Base-by-base conservation (phyloP, 2,797 vertebrate genomes). In the Hoplostethus atlanticus region DNA sequence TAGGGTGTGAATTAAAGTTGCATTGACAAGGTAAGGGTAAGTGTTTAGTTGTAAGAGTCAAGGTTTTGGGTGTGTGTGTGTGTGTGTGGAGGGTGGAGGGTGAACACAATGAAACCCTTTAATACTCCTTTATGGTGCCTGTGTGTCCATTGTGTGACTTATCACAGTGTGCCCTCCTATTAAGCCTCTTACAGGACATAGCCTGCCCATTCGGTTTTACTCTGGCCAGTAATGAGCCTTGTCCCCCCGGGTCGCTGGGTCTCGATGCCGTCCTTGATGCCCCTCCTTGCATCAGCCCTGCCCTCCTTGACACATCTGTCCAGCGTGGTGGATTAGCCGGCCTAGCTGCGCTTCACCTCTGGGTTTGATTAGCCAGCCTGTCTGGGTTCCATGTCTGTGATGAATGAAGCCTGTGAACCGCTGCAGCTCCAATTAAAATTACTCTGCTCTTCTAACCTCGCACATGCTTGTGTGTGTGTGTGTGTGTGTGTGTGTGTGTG, bases 291-390 rank as follows among this genome's bases (percentile, higher is more conserved):
- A 57, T 63, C 47, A 51, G 47, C 73, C 36, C 64, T 52, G 31
- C 40, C 68, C 58, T 53, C 50, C 50, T 51, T 74, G 44, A 79
- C 70, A 69, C 70, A 53, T 64, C 31, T 34, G 55, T 70, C 72
- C 69, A 68, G 60, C 34, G 11, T 44, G 51, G 69, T 72, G 63
- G 52, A 71, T 61, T 47, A 60, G 68, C 56, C 28, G 60, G 9
- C 57, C 57, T 62, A 52, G 76, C 71, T 31, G 42, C 2, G 17
- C 64, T 34, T 55, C 72, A 71, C 74, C 84, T 80, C 73, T 79
- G 73, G 73, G 40, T 83, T 84, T 88, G 84, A 89, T 90, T 81
- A 84, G 76, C 72, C 79, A 62, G 51, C 52, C 73, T 83, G 78
- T 73, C 87, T 74, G 68, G 51, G 44, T 54, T 64, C 59, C 54